Evolutionary conservation across 2,888 invertebrate genomes (phyloP), one percentile per base, ranked within the genome.

Genomic region (Epsilonema sp.): DNA sequence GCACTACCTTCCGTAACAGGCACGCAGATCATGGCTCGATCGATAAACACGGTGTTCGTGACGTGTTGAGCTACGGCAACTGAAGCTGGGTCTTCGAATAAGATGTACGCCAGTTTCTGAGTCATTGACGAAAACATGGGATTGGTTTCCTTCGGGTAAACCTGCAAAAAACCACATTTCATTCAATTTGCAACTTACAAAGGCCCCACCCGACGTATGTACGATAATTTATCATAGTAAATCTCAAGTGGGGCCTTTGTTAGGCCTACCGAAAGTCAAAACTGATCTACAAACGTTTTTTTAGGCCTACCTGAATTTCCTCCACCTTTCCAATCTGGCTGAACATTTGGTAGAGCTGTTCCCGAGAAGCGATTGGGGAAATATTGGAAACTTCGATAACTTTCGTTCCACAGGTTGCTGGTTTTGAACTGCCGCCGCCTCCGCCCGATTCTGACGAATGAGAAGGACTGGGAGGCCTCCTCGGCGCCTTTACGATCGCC

Each of bases 11-110:
- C 82, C 61, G 79, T 76, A 59, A 84, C 80, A 0, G 92, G 92
- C 47, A 89, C 82, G 42, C 94, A 86, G 54, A 94, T 86, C 42
- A 99, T 69, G 1, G 94, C 94, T 49, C 92, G 76, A 67, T 99
- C 97, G 59, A 97, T 90, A 66, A 97, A 94, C 13, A 97, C 94
- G 0, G 92, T 94, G 66, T 94, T 97, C 16, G 90, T 92, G 74
- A 99, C 77, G 68, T 97, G 94, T 61, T 92, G 86, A 1, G 94
- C 89, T n/a, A 90, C 83, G 20, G 81, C 80, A 23, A 89, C 89
- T 54, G 82, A 82, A 37, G 75, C 73, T 3, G 80, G 74, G 58
- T 92, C 89, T 55, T 83, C 78, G 67, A 85, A 97, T 66, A 89
- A 89, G 38, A 97, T 82, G 69, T 89, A 97, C 65, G 92, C 92